A percentile compares a stretch with the other conserved stretches of the same genome.
phyloP scores from a whole-genome alignment of 2,797 vertebrate genomes.

The Pipistrellus pygmaeus region DNA sequence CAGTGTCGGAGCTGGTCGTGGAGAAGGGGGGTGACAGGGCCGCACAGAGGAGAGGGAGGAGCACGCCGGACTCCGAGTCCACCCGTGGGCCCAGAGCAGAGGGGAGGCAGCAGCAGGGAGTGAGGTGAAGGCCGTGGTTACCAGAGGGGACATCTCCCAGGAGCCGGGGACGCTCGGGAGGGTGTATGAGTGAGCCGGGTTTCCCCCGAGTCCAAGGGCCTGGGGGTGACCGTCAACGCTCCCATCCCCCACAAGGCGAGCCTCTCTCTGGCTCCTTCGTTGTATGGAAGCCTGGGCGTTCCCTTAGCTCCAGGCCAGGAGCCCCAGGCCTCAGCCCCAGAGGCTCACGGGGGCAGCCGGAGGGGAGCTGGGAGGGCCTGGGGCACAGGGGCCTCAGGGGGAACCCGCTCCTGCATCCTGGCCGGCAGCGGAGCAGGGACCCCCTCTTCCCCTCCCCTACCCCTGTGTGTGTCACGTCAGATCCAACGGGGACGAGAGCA shows the following conservation, averaged over 20 bases:
- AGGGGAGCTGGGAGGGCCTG: accelerated
- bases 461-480: accelerated
- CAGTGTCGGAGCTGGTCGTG: no score
- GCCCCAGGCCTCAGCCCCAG: neutral
- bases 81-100: accelerated
- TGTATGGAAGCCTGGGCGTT: neutral
- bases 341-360: neutral
- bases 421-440: neutral
- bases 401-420: accelerated
- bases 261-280: neutral
- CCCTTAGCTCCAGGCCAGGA: neutral
- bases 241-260: neutral
- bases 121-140: neutral
- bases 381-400: neutral
- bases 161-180: neutral
- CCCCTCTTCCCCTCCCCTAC: accelerated
- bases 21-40: accelerated
- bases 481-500: accelerated
- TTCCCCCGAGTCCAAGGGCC: neutral
- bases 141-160: neutral
- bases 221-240: no score
- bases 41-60: neutral
- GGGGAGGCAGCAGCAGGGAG: neutral
- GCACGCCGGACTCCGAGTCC: no score
- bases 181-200: neutral